Evolutionary conservation across 2,797 vertebrate species (phyloP).

Genomic region (Tinamus major): DNA sequence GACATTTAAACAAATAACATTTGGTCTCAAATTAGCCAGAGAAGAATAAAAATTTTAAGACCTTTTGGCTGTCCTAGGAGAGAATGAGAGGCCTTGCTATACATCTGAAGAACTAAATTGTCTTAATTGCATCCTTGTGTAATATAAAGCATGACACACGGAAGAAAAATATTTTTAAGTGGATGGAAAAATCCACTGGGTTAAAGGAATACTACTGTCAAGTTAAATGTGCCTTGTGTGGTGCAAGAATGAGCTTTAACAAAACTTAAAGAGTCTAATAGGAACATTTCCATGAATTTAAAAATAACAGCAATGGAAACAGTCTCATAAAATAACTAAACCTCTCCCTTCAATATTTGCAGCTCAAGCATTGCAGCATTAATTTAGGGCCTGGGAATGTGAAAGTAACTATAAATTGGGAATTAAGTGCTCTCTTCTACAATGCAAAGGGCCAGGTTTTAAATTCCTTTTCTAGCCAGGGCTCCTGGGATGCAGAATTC

Average conservation of each 20-base stretch:
- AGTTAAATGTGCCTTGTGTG: slow-evolving; percentile 31
- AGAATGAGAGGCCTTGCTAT: slow-evolving; percentile 21
- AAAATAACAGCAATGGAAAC: slow-evolving; percentile 58
- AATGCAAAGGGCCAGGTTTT: neutral
- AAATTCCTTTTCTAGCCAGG: neutral
- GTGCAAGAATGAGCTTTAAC: slow-evolving; percentile 43
- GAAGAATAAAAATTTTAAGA: slow-evolving; percentile 52
- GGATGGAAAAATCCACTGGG: slow-evolving; percentile 56
- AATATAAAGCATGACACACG: slow-evolving; percentile 48
- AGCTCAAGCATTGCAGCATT: slow-evolving; percentile 15
- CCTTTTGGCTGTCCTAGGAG: slow-evolving; percentile 19
- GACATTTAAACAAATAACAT: slow-evolving; percentile 41
- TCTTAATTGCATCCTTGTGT: slow-evolving; percentile 63
- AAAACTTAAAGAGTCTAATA: slow-evolving; percentile 54
- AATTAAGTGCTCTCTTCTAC: slow-evolving; percentile 23
- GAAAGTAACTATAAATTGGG: slow-evolving; percentile 25
- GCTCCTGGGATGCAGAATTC: neutral
- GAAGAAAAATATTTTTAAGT: slow-evolving; percentile 55
- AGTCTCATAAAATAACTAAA: slow-evolving; percentile 54
- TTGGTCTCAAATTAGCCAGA: slow-evolving; percentile 36
- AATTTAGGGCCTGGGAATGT: slow-evolving; percentile 17
- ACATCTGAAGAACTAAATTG: slow-evolving; percentile 40
- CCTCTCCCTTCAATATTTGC: slow-evolving; percentile 18
- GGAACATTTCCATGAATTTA: slow-evolving; percentile 47
- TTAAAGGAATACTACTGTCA: slow-evolving; percentile 52